Percentiles rank a stretch among this genome's conserved stretches.
These are phyloP conservation scores for Triplophysa tibetana DNA, from an alignment of 2,113 vertebrate species.

Conservation along the genomic window DNA sequence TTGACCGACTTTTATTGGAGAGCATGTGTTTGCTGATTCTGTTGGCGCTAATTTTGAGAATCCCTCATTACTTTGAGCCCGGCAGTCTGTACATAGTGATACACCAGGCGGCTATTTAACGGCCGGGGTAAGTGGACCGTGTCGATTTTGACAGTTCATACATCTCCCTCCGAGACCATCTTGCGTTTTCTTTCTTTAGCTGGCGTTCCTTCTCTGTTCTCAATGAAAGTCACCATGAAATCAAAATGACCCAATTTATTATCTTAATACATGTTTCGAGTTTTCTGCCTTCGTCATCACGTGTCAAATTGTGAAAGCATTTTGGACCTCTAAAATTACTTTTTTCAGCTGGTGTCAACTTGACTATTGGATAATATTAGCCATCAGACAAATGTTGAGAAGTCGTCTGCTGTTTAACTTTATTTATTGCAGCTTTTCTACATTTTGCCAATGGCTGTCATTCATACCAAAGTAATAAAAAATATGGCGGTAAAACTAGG, in stretches of 20 bases:
- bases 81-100: neutral
- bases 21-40: slow-evolving; percentile 18
- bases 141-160: slow-evolving; percentile 1
- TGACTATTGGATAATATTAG: too few relatives aligned
- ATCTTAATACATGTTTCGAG: neutral
- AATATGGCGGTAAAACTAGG: too few relatives aligned
- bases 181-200: neutral
- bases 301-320: neutral
- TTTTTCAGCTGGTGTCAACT: too few relatives aligned
- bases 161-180: neutral
- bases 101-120: neutral
- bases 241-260: neutral
- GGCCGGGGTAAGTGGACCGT: neutral
- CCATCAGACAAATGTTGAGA: too few relatives aligned
- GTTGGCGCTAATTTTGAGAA: slow-evolving; percentile 21
- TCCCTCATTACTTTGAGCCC: slow-evolving; percentile 10
- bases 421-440: too few relatives aligned
- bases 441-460: too few relatives aligned
- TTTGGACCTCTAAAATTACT: neutral
- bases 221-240: neutral
- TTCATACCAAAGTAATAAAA: too few relatives aligned
- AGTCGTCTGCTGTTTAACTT: too few relatives aligned
- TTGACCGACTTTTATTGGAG: slow-evolving; percentile 16
- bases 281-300: neutral
- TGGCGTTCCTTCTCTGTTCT: neutral